A percentile compares a stretch with the other conserved stretches of the same genome.
Evolutionary conservation across 2,113 vertebrate genomes (phyloP).

Genomic region (Platysteira castanea): DNA sequence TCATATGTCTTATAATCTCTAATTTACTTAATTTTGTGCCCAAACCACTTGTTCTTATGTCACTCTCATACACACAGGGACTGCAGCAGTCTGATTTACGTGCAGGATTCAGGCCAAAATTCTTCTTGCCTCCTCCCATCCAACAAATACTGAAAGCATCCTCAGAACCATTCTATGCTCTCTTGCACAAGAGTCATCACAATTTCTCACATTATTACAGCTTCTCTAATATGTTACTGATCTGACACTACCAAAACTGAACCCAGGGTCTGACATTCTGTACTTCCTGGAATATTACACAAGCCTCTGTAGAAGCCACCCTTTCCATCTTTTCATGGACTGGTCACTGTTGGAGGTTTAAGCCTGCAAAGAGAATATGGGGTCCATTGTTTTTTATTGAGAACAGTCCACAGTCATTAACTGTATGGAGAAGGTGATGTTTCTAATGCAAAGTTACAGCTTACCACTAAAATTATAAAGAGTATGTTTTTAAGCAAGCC

Average conservation of each 20-base stretch:
- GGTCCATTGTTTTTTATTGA: background rate
- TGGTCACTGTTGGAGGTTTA: background rate
- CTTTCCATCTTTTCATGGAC: background rate
- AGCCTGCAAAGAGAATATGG: background rate
- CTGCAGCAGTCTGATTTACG: background rate
- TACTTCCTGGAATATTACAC: background rate
- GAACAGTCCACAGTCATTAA: background rate
- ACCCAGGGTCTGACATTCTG: background rate
- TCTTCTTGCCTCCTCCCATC: background rate
- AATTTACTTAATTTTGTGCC: background rate
- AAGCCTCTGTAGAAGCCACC: background rate
- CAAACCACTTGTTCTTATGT: background rate
- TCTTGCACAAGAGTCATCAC: background rate
- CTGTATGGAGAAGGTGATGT: fast-evolving
- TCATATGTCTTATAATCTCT: background rate
- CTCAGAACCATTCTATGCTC: background rate
- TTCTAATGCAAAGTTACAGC: background rate
- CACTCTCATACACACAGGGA: background rate
- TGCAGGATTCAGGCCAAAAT: background rate
- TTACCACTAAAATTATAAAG: background rate
- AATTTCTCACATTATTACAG: background rate
- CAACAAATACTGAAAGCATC: background rate
- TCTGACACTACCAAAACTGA: background rate
- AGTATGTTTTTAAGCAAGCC: background rate
- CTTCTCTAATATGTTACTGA: background rate